These are phyloP conservation scores for Geotrypetes seraphini DNA, from an alignment of 2,797 vertebrate genomes.

Conservation along the genomic window DNA sequence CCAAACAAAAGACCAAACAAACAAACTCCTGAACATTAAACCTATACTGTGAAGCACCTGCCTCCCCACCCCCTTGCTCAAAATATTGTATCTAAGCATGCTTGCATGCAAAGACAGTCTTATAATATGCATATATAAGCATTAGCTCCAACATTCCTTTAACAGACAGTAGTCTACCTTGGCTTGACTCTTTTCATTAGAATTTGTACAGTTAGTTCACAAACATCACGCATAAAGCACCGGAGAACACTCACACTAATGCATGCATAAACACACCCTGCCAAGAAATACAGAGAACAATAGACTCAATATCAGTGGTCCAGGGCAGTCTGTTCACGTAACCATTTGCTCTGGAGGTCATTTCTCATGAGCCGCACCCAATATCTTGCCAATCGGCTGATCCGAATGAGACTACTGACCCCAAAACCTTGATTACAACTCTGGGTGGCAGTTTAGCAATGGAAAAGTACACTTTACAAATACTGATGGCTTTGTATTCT, in stretches of 20 bases:
- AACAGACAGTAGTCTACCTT: constrained; percentile 24
- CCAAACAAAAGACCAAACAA: too few species aligned
- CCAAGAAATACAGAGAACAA: neutral
- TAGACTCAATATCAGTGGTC: constrained; percentile 37
- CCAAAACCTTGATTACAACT: constrained; percentile 32
- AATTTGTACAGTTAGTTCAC: constrained; percentile 32
- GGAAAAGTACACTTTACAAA: constrained; percentile 28
- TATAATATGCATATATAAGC: constrained; percentile 38
- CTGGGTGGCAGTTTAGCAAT: constrained; percentile 25
- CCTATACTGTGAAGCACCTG: constrained; percentile 52
- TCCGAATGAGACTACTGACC: constrained; percentile 19
- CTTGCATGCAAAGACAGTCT: constrained; percentile 48
- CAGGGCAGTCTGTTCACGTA: constrained; percentile 21
- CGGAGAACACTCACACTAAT: constrained; percentile 37
- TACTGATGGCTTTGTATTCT: constrained; percentile 22
- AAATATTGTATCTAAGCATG: constrained; percentile 61
- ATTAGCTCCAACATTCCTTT: constrained; percentile 25
- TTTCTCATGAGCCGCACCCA: constrained; percentile 40
- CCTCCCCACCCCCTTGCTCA: constrained; percentile 57
- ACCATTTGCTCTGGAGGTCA: constrained; percentile 35
- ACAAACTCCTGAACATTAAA: constrained; percentile 47
- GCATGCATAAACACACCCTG: constrained; percentile 54
- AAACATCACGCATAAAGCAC: constrained; percentile 49
- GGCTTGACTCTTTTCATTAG: constrained; percentile 23
- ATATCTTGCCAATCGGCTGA: too few species aligned